Conservation (phyloP, 1,140 invertebrate species). For the Macrobrachium nipponense region DNA sequence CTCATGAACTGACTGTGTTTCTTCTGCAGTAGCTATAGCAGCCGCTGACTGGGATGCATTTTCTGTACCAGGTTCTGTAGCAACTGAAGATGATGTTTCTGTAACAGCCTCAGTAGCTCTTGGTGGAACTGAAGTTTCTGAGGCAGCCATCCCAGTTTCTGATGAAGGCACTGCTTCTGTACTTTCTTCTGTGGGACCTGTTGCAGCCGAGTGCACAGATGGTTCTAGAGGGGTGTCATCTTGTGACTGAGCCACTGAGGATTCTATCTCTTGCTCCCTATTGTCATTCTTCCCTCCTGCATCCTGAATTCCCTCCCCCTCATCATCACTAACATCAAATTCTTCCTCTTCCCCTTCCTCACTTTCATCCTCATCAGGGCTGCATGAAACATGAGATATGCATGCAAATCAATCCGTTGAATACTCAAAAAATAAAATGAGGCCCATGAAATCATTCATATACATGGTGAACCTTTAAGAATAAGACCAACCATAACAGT, state of each 20-base stretch:
- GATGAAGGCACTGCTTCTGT: not conserved
- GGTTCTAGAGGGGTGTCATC: no score
- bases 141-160: not conserved
- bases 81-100: no score
- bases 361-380: conserved; percentile 51
- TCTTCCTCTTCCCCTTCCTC: conserved; percentile 45
- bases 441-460: no score
- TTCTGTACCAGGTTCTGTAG: not conserved
- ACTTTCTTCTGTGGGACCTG: not conserved
- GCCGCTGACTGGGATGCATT: conserved; percentile 12
- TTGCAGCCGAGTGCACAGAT: not conserved
- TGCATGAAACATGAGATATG: conserved; percentile 57
- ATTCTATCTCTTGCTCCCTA: not conserved
- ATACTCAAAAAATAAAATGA: conserved; percentile 13
- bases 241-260: no score
- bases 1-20: conserved; percentile 8
- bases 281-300: not conserved
- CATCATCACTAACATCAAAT: conserved; percentile 36
- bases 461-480: not conserved
- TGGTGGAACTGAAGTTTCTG: not conserved
- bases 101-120: no score
- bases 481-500: not conserved
- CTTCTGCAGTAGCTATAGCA: not conserved
- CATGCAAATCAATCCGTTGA: conserved; percentile 22
- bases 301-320: conserved; percentile 29